phyloP scores from a whole-genome alignment of 1,140 invertebrate genomes.

The Drosophila guanche region DNA sequence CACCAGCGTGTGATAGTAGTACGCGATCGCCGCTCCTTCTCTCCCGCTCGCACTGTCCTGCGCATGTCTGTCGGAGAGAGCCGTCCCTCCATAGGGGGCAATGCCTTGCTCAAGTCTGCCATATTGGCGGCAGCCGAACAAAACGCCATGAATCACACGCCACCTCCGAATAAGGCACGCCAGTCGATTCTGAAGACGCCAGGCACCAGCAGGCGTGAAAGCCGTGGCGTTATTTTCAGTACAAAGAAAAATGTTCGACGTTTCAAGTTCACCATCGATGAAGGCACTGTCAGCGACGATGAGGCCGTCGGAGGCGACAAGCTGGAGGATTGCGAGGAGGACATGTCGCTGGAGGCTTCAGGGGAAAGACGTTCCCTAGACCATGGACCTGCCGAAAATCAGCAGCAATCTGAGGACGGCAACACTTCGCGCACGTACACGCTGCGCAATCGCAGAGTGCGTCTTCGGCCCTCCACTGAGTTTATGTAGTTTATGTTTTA shows the following conservation, averaged over 20 bases:
- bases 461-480: conserved; percentile 65
- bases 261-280: conserved; percentile 64
- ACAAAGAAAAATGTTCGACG: conserved; percentile 75
- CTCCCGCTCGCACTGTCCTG: conserved; percentile 58
- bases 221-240: conserved; percentile 68
- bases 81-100: conserved; percentile 26
- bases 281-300: conserved; percentile 39
- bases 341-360: conserved; percentile 50
- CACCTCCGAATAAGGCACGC: conserved; percentile 18
- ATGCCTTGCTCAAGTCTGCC: conserved; percentile 51
- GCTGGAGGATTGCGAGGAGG: conserved; percentile 58
- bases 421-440: conserved; percentile 37
- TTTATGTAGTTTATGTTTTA: conserved; percentile 53
- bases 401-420: neutral
- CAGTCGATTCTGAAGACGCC: conserved; percentile 76
- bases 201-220: conserved; percentile 58
- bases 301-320: conserved; percentile 35
- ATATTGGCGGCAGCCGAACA: conserved; percentile 53
- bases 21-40: conserved; percentile 60
- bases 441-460: conserved; percentile 62
- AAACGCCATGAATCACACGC: conserved; percentile 8
- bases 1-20: conserved; percentile 46
- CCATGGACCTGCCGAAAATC: neutral
- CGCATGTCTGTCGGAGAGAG: conserved; percentile 44
- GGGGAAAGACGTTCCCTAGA: conserved; percentile 7